A percentile compares a stretch with the other conserved stretches of the same genome.
These are phyloP conservation scores for Menura novaehollandiae DNA, from an alignment of 2,113 vertebrate genomes.

Conservation along the genomic window DNA sequence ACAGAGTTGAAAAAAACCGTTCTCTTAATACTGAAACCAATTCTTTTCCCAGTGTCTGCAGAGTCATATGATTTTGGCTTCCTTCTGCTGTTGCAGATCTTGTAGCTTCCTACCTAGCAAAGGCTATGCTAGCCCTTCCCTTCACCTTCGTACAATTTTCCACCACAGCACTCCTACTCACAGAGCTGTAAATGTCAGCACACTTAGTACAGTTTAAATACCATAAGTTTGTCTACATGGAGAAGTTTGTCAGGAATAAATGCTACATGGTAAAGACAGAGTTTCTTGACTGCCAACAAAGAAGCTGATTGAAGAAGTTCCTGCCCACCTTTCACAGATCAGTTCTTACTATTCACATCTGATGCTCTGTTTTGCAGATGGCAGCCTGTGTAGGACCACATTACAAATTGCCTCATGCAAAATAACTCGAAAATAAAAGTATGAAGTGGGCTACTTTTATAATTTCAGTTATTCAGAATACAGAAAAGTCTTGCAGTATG, in stretches of 20 bases:
- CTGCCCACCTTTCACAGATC: not conserved
- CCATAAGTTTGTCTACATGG: not conserved
- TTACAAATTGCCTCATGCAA: not conserved
- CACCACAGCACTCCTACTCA: slow-evolving; percentile 24
- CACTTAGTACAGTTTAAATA: slow-evolving; percentile 8
- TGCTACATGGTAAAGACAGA: not conserved
- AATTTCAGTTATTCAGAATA: not conserved
- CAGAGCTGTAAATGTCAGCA: slow-evolving; percentile 23
- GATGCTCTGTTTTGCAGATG: not conserved
- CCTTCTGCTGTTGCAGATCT: not conserved
- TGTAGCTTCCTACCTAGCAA: slow-evolving; percentile 1
- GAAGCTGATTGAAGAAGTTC: not conserved
- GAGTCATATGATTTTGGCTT: not conserved
- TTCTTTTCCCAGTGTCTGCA: not conserved
- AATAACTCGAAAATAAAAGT: not conserved
- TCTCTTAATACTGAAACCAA: not conserved
- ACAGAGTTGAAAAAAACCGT: not conserved
- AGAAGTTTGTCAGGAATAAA: not conserved
- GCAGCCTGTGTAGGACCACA: not conserved
- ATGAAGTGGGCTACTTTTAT: not conserved
- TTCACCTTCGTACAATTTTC: slow-evolving; percentile 1
- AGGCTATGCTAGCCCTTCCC: slow-evolving; percentile 28
- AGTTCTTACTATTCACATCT: not conserved
- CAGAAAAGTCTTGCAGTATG: not conserved
- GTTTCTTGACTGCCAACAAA: not conserved